phyloP scores from a whole-genome alignment of 2,797 vertebrate species.

The Lepidocolaptes lacrymiger region DNA sequence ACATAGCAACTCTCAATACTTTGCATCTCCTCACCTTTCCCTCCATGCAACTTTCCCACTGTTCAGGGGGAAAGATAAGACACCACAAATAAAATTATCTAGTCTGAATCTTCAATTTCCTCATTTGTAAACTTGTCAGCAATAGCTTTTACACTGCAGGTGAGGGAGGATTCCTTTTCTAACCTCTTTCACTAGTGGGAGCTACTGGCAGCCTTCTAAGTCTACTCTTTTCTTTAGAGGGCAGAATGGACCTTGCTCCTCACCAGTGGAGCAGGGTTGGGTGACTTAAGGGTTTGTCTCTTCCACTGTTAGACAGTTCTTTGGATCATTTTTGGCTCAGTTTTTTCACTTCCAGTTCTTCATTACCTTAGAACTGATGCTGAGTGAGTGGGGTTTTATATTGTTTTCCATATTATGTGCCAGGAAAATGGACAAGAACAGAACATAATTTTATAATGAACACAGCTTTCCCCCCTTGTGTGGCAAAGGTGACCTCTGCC shows the following conservation, averaged over 20 bases:
- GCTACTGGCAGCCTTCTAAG: not conserved
- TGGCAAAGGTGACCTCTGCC: not conserved
- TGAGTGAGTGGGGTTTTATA: fast-evolving
- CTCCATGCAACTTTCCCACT: not conserved
- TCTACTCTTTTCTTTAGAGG: not conserved
- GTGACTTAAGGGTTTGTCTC: not conserved
- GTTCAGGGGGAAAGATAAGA: not conserved
- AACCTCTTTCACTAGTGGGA: not conserved
- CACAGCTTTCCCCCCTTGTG: not conserved
- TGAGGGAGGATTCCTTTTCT: not conserved
- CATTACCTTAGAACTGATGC: not conserved
- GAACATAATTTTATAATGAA: not conserved
- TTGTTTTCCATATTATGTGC: not conserved
- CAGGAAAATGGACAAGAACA: not conserved
- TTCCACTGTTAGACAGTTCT: not conserved
- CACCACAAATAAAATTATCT: not conserved
- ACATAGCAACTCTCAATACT: not conserved
- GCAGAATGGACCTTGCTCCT: not conserved
- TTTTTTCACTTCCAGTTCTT: not conserved
- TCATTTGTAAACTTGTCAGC: not conserved
- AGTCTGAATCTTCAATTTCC: not conserved
- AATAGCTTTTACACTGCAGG: not conserved
- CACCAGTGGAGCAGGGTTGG: not conserved
- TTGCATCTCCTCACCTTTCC: not conserved
- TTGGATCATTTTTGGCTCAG: not conserved